A percentile compares a stretch with the other conserved stretches of the same genome.
Evolutionary conservation across 2,888 invertebrate genomes (phyloP).

Genomic region (Hypsopygia costalis): DNA sequence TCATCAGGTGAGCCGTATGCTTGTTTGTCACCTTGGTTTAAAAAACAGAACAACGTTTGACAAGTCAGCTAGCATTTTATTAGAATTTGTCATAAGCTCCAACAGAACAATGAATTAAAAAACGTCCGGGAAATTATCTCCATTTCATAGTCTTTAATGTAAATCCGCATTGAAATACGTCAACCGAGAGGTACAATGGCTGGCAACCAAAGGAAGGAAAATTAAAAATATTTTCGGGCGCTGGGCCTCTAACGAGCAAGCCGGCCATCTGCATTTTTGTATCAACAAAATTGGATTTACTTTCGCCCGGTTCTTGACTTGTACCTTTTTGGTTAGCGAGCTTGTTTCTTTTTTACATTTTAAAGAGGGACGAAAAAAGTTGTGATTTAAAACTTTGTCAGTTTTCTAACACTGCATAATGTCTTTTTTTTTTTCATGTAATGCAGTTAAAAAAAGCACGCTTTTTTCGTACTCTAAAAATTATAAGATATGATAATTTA

Average conservation of each 20-base stretch:
- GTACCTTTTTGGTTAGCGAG: constrained; percentile 14
- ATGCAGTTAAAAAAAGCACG: no score
- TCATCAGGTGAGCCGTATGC: no score
- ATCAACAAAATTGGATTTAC: constrained; percentile 37
- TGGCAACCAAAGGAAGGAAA: constrained; percentile 51
- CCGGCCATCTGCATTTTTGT: constrained; percentile 38
- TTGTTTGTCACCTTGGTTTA: no score
- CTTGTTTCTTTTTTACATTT: not conserved
- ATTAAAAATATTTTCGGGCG: constrained; percentile 52
- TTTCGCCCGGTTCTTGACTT: constrained; percentile 25
- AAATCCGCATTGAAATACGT: constrained; percentile 20
- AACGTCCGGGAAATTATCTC: constrained; percentile 14
- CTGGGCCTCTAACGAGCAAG: constrained; percentile 33
- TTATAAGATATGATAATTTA: no score
- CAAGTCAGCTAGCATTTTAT: no score
- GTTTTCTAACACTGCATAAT: no score
- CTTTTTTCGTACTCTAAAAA: no score
- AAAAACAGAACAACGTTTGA: no score
- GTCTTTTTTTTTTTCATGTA: no score
- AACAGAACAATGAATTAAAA: not conserved
- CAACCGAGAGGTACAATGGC: constrained; percentile 41
- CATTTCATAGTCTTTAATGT: constrained; percentile 19
- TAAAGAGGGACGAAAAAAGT: not conserved
- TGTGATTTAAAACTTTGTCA: no score
- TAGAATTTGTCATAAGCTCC: no score